These are phyloP conservation scores for Endomychus coccineus DNA, from an alignment of 2,888 invertebrate species.

Conservation along the genomic window DNA sequence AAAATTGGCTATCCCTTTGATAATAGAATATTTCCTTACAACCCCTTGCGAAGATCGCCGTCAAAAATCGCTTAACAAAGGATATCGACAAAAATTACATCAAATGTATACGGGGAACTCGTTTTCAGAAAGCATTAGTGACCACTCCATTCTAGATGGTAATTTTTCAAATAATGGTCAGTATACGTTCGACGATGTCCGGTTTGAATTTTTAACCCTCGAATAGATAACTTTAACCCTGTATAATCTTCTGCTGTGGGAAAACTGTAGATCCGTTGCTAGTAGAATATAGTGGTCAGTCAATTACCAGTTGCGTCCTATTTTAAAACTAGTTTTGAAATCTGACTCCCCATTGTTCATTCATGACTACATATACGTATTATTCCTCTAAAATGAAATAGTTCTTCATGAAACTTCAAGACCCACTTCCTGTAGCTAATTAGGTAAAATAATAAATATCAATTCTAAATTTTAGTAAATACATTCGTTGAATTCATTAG, in stretches of 20 bases:
- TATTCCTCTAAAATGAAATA: too few species aligned
- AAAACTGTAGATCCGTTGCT: conserved; percentile 21
- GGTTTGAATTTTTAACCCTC: conserved; percentile 25
- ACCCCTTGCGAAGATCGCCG: conserved; percentile 8
- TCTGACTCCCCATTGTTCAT: conserved; percentile 12
- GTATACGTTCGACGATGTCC: conserved; percentile 19
- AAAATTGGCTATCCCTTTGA: conserved; percentile 5
- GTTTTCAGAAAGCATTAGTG: conserved; percentile 25
- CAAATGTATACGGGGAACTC: conserved; percentile 26
- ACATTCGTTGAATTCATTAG: too few species aligned
- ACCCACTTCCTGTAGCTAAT: too few species aligned
- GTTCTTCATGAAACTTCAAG: too few species aligned
- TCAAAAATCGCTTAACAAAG: conserved; percentile 13
- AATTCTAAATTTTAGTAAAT: too few species aligned
- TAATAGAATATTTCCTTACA: conserved; percentile 1
- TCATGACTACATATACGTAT: too few species aligned
- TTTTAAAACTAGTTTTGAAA: conserved; percentile 14
- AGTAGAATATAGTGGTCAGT: conserved; percentile 8
- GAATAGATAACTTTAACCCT: conserved; percentile 20
- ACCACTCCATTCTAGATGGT: conserved; percentile 23
- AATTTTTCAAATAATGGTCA: conserved; percentile 14
- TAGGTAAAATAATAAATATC: too few species aligned
- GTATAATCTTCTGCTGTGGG: conserved; percentile 22
- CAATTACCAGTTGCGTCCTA: conserved; percentile 15
- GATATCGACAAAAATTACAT: conserved; percentile 12